Evolutionary conservation across 37 sponge, comb jelly and placozoan genomes (phyloP).

Genomic region (Petrosia ficiformis): DNA sequence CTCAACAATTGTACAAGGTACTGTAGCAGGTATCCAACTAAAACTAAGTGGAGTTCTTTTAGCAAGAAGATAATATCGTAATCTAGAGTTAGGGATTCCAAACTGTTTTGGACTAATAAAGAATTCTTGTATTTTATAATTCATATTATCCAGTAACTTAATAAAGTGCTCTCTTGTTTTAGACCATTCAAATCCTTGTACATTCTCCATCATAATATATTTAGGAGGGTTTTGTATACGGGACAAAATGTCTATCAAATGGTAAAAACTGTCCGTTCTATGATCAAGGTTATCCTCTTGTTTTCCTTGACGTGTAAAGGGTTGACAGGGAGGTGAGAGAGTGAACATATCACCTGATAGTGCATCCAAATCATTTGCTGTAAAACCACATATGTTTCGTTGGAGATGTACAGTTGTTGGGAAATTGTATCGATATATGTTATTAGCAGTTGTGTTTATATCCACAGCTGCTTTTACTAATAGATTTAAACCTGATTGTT

Average conservation of each 20-base stretch:
- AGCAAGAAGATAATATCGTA: slow-evolving; percentile 91
- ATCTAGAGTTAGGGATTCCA: slow-evolving; percentile 92
- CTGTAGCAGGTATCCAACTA: neutral
- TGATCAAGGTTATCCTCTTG: slow-evolving; percentile 65
- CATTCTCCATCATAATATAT: slow-evolving; percentile 91
- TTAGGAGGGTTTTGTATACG: slow-evolving; percentile 41
- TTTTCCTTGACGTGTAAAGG: slow-evolving; percentile 91
- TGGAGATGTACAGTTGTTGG: slow-evolving; percentile 62
- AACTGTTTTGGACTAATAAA: slow-evolving; percentile 73
- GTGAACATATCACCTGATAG: slow-evolving; percentile 60
- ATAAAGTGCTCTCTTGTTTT: slow-evolving; percentile 68
- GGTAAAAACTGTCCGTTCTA: slow-evolving; percentile 84
- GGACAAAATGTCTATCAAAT: slow-evolving; percentile 64
- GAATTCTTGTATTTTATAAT: slow-evolving; percentile 71
- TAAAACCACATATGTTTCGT: slow-evolving; percentile 82
- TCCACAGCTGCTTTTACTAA: slow-evolving; percentile 78
- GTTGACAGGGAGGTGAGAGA: slow-evolving; percentile 98
- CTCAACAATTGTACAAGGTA: neutral
- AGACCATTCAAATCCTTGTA: slow-evolving; percentile 92
- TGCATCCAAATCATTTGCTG: slow-evolving; percentile 49
- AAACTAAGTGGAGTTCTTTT: slow-evolving; percentile 49
- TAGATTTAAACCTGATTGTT: slow-evolving; percentile 6
- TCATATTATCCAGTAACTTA: slow-evolving; percentile 26
- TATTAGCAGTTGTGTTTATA: slow-evolving; percentile 84
- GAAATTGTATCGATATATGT: slow-evolving; percentile 86